phyloP scores from a whole-genome alignment of 2,113 vertebrate species.

The Cebus imitator region DNA sequence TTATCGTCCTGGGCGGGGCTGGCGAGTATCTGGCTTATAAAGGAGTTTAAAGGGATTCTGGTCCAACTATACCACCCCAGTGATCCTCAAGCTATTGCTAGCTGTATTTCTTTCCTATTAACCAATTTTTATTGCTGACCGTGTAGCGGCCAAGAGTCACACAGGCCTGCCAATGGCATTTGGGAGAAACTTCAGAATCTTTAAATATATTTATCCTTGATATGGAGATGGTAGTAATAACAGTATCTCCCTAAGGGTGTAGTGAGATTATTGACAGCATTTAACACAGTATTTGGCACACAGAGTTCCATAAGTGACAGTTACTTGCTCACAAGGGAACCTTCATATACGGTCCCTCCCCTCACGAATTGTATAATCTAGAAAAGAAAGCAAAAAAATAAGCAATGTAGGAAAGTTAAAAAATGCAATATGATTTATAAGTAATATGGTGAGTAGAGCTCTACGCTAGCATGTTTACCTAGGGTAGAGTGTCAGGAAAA shows the following conservation, averaged over 20 bases:
- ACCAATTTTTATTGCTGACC: neutral
- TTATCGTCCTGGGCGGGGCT: neutral
- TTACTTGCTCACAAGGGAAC: neutral
- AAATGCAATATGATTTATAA: neutral
- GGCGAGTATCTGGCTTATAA: accelerated
- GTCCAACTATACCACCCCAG: accelerated
- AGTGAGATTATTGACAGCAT: neutral
- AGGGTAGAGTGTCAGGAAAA: neutral
- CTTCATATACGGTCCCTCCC: neutral
- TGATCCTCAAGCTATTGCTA: neutral
- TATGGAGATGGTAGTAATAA: neutral
- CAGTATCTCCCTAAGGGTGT: neutral
- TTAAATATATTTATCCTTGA: neutral
- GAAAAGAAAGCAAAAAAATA: neutral
- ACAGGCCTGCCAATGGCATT: neutral
- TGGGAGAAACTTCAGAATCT: neutral
- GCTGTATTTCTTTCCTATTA: neutral
- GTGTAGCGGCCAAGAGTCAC: neutral
- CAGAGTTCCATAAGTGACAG: neutral
- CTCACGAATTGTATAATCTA: neutral
- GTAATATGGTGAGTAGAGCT: neutral
- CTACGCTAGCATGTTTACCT: neutral
- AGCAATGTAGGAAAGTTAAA: neutral
- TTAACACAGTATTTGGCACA: neutral
- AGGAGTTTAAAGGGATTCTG: neutral